Evolutionary conservation across 1,140 invertebrate species (phyloP).

Genomic region (Cephus cinctus): DNA sequence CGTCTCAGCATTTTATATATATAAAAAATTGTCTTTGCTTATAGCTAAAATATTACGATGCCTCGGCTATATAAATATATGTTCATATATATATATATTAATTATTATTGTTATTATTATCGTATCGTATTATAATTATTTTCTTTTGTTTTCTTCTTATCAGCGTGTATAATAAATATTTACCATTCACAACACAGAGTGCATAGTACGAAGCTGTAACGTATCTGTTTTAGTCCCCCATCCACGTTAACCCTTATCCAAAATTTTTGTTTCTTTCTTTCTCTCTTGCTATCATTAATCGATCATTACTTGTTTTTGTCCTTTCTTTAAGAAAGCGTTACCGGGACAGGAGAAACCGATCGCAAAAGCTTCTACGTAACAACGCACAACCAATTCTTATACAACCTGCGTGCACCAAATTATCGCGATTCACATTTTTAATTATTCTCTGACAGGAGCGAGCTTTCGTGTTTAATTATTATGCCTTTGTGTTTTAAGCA

Average conservation of each 20-base stretch:
- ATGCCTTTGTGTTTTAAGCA: not conserved
- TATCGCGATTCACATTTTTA: constrained; percentile 25
- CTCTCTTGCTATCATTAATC: constrained; percentile 2
- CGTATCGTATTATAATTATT: constrained; percentile 30
- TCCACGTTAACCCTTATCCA: constrained; percentile 31
- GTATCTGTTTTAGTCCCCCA: constrained; percentile 18
- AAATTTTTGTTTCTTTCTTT: constrained; percentile 22
- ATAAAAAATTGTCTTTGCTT: constrained; percentile 57
- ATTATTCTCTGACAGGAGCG: not conserved
- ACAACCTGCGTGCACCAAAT: constrained; percentile 51
- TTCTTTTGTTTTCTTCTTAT: constrained; percentile 26
- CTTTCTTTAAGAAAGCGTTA: constrained; percentile 4
- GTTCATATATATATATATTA: constrained; percentile 24
- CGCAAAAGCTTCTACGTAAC: constrained; percentile 42
- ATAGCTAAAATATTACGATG: constrained; percentile 54
- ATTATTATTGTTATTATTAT: constrained; percentile 32
- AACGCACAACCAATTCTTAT: constrained; percentile 54
- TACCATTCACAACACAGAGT: constrained; percentile 59
- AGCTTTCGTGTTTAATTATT: not conserved
- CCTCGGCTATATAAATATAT: constrained; percentile 53
- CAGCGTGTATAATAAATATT: constrained; percentile 27
- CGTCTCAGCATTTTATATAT: constrained; percentile 41
- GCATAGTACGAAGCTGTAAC: constrained; percentile 53
- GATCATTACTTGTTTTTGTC: not conserved
- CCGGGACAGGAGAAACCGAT: constrained; percentile 28